A percentile compares a stretch with the other conserved stretches of the same genome.
These are phyloP conservation scores for Clepsis dumicolana DNA, from an alignment of 2,888 invertebrate genomes.

Conservation along the genomic window DNA sequence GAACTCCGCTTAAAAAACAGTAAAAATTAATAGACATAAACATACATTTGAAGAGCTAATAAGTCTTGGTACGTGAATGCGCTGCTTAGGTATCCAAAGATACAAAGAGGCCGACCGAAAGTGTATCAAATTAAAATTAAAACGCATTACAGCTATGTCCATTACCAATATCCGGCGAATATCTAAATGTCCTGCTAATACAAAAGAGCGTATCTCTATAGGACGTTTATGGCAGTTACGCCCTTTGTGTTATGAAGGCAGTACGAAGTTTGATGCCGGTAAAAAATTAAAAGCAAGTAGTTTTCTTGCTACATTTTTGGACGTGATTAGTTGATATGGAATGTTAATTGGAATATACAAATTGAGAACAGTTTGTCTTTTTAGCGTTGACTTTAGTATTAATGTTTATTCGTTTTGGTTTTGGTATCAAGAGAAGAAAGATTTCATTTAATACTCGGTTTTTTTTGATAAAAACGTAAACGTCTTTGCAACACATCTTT, in stretches of 20 bases:
- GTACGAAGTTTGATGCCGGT: neutral
- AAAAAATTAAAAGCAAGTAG: constrained; percentile 8
- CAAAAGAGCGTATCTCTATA: too few relatives aligned
- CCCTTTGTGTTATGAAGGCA: too few relatives aligned
- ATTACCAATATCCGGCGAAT: constrained; percentile 19
- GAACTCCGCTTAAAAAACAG: neutral
- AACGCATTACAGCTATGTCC: constrained; percentile 10
- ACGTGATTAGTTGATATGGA: constrained; percentile 19
- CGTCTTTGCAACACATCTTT: neutral
- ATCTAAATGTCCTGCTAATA: too few relatives aligned
- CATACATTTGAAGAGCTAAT: neutral
- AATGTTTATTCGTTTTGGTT: neutral
- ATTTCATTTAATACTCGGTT: neutral
- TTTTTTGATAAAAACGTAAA: too few relatives aligned
- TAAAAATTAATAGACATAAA: neutral
- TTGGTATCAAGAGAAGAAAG: neutral
- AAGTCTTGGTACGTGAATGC: neutral
- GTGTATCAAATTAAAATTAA: constrained; percentile 15
- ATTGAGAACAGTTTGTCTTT: constrained; percentile 18
- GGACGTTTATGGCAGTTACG: too few relatives aligned
- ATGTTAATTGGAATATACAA: constrained; percentile 27
- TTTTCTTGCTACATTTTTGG: constrained; percentile 18
- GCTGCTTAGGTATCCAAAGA: neutral
- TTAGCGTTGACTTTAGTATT: neutral
- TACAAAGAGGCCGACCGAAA: constrained; percentile 18